Evolutionary conservation across 1,140 invertebrate species (phyloP).

Genomic region (Bombyx mandarina): DNA sequence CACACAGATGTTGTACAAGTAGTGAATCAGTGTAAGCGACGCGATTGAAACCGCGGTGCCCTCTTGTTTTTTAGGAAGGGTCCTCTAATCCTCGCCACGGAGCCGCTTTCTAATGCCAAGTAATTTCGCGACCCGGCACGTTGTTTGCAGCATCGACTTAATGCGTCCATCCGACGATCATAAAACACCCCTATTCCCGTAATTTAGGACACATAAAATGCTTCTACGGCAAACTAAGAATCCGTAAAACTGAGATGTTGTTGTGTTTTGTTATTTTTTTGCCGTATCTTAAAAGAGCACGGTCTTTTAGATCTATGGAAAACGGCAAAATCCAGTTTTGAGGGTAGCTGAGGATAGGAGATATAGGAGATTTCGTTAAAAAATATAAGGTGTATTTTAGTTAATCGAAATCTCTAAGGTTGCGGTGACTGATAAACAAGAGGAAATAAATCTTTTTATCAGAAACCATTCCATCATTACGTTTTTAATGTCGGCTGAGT

Average conservation of each 20-base stretch:
- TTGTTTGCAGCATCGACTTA: constrained; percentile 28
- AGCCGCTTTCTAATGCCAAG: constrained; percentile 53
- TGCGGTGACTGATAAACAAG: not conserved
- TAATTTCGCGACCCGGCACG: constrained; percentile 47
- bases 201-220: too few species aligned
- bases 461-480: not conserved
- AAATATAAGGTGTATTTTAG: not conserved
- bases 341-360: too few species aligned
- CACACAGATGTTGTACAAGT: constrained; percentile 17
- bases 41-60: constrained; percentile 27
- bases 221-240: too few species aligned
- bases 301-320: not conserved
- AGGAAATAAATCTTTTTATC: not conserved
- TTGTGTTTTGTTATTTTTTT: too few species aligned
- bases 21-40: constrained; percentile 38
- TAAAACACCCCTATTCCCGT: constrained; percentile 1
- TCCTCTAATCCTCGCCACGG: constrained; percentile 41
- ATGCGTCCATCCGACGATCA: constrained; percentile 13
- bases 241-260: too few species aligned
- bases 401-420: not conserved
- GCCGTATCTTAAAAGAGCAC: not conserved
- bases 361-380: not conserved
- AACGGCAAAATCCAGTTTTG: too few species aligned
- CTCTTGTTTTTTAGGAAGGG: constrained; percentile 65
- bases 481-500: not conserved